Evolutionary conservation across 2,888 invertebrate genomes (phyloP), one percentile per base, ranked within the genome.

Genomic region (Hydraecia micacea): DNA sequence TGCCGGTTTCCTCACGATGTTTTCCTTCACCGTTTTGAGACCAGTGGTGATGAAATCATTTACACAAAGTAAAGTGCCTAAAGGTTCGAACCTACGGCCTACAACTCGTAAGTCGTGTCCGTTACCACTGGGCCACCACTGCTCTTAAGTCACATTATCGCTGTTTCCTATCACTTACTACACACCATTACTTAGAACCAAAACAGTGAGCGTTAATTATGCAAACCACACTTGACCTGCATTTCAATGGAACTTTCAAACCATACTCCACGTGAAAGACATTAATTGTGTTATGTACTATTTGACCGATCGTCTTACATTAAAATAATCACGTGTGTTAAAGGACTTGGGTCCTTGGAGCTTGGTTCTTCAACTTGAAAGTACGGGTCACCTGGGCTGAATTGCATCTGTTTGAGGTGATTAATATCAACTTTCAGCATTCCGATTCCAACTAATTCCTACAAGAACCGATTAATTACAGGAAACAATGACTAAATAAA

Each of bases 121-220:
- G 32, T 32, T 32, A 32, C 32, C 32, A 32, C 32, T 1, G 32
- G 32, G 32, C 32, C 32, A 32, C 32, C 32, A 32, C 32, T 32
- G 32, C 32, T 32, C 3, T 32, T 32, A 8, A 21, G 21, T 21
- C 74, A 5, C 15, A 46, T 2, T 0, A 46, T 72, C 73, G 81
- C 88, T 52, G 7, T 18, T 58, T 79, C 75, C 46, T 80, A 71
- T 81, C 2, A 80, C 60, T 82, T 82, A 77, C 65, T 66, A 84
- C 81, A 84, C 81, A 70, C 55, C 32, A 39, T 80, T 75, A 79
- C 78, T 89, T 90, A 90, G 89, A 87, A 89, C 85, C 91, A 89
- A 93, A 93, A 92, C 90, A 90, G 88, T 90, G 89, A 85, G 86
- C 87, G 87, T 92, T 91, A 92, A 93, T 93, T 91, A 93, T 92